These are phyloP conservation scores for Sarcophaga peregrina DNA, from an alignment of 1,140 invertebrate species.

Conservation along the genomic window DNA sequence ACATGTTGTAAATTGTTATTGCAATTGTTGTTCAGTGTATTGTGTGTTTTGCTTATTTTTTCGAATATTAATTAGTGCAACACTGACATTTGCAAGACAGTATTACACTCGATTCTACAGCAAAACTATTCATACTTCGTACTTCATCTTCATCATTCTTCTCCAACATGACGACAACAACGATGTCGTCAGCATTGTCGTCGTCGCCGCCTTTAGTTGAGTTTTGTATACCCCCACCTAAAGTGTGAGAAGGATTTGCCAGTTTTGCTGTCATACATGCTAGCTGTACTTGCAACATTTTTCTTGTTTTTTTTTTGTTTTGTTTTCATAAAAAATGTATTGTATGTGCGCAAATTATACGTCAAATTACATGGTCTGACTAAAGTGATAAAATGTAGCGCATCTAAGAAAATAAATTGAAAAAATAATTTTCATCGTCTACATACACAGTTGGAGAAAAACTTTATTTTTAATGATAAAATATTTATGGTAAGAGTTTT, in stretches of 20 bases:
- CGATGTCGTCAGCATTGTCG: neutral
- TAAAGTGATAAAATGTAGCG: conserved; percentile 39
- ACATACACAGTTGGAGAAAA: neutral
- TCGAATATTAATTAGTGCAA: conserved; percentile 38
- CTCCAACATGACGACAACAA: neutral
- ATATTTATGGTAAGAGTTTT: too few species aligned
- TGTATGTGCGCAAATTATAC: conserved; percentile 40
- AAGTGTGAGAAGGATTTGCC: neutral
- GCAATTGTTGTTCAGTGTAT: neutral
- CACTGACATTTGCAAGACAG: neutral
- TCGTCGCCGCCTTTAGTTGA: neutral
- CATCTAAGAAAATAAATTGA: conserved; percentile 38
- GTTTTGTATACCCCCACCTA: conserved; percentile 18
- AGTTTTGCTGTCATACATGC: neutral
- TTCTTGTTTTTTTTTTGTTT: neutral
- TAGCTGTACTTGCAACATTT: neutral
- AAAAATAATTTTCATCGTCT: neutral
- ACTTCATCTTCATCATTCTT: too few species aligned
- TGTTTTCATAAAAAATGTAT: neutral
- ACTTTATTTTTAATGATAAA: too few species aligned
- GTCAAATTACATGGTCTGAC: conserved; percentile 41
- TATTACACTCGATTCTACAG: neutral
- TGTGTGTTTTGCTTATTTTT: neutral
- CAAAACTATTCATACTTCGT: too few species aligned
- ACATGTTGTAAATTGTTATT: conserved; percentile 41